These are phyloP conservation scores for Ivindomyrus marchei DNA, from an alignment of 2,113 vertebrate species.

Conservation along the genomic window DNA sequence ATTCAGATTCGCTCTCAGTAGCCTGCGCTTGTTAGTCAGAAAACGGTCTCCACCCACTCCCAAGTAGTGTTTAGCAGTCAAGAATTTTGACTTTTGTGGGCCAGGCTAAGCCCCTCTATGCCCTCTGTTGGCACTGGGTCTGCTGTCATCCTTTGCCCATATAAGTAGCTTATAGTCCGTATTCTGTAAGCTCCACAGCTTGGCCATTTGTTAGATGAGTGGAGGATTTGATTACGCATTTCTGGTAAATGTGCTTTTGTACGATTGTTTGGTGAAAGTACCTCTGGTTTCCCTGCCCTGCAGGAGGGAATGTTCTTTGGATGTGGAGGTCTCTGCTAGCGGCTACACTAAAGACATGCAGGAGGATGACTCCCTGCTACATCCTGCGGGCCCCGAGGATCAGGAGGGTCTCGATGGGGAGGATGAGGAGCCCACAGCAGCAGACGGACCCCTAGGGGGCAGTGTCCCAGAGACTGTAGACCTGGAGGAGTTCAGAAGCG, in stretches of 20 bases:
- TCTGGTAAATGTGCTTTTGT: not conserved
- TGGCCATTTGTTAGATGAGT: not conserved
- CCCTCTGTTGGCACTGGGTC: not conserved
- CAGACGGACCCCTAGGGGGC: conserved; percentile 20
- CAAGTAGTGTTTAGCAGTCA: not conserved
- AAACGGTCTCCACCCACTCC: not conserved
- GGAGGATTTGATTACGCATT: not conserved
- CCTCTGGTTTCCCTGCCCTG: not conserved
- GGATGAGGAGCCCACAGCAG: conserved; percentile 37
- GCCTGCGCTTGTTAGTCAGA: not conserved
- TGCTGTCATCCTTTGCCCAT: not conserved
- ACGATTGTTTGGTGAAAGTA: not conserved
- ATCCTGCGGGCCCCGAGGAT: conserved; percentile 61
- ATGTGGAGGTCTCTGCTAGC: conserved; percentile 82
- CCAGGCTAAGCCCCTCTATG: not conserved
- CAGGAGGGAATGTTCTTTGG: conserved; percentile 75
- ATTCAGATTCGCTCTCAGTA: not conserved
- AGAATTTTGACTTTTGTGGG: not conserved
- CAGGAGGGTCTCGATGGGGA: conserved; percentile 34
- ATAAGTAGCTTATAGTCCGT: not conserved
- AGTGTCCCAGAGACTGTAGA: conserved; percentile 32
- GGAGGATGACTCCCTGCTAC: conserved; percentile 66
- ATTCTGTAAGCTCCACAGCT: not conserved
- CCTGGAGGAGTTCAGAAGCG: conserved; percentile 60
- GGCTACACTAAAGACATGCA: conserved; percentile 84